These are phyloP conservation scores for Pseudomyrmex cubaensis DNA, from an alignment of 1,140 invertebrate genomes.

Conservation along the genomic window DNA sequence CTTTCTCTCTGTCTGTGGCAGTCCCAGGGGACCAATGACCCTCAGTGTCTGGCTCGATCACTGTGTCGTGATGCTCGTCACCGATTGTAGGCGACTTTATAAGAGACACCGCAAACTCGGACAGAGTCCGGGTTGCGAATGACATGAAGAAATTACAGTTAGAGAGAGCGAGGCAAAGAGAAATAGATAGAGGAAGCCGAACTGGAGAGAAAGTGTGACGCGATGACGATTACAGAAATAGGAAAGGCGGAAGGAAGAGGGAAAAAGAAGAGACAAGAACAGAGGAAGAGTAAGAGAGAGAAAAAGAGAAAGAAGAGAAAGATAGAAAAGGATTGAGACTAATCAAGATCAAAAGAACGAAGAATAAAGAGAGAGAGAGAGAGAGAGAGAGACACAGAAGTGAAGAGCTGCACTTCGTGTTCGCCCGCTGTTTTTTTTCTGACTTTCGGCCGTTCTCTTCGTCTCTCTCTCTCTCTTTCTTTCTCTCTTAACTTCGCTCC, in stretches of 20 bases:
- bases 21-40: constrained; percentile 65
- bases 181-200: constrained; percentile 25
- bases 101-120: constrained; percentile 35
- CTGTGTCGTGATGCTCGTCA: constrained; percentile 58
- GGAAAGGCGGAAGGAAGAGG: constrained; percentile 12
- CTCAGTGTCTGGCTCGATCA: constrained; percentile 48
- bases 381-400: neutral
- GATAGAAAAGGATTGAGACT: neutral
- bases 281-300: neutral
- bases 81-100: constrained; percentile 41
- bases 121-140: constrained; percentile 15
- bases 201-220: constrained; percentile 16
- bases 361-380: neutral
- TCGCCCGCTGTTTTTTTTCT: constrained; percentile 24
- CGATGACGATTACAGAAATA: constrained; percentile 14
- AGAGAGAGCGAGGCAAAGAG: constrained; percentile 8
- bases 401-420: neutral
- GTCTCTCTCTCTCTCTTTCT: constrained; percentile 19
- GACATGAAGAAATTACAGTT: neutral
- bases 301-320: neutral
- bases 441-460: constrained; percentile 27
- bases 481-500: constrained; percentile 14
- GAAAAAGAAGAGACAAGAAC: constrained; percentile 13
- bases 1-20: constrained; percentile 2
- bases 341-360: neutral